Conservation (phyloP, 2,888 invertebrate genomes). For the Chrysolina haemoptera region DNA sequence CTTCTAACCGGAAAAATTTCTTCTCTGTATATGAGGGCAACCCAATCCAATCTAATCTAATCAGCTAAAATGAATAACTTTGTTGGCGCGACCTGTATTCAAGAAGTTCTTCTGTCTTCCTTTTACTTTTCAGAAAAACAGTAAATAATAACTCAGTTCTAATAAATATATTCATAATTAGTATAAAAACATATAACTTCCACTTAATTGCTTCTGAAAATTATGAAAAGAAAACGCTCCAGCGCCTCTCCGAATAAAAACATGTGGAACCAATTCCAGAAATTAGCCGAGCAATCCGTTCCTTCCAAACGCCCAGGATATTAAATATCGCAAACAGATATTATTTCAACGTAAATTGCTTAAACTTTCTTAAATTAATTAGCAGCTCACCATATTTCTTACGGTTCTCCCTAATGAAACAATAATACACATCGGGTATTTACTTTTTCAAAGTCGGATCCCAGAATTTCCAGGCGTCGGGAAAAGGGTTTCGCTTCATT, state of each 20-base stretch:
- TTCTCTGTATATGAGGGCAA: too few relatives aligned
- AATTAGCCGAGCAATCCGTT: slow-evolving; percentile 53
- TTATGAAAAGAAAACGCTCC: slow-evolving; percentile 5
- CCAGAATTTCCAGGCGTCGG: slow-evolving; percentile 45
- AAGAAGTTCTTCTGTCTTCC: too few relatives aligned
- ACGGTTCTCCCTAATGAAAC: slow-evolving; percentile 66
- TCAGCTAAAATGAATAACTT: too few relatives aligned
- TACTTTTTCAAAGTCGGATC: slow-evolving; percentile 53
- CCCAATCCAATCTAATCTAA: too few relatives aligned
- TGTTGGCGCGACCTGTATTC: too few relatives aligned
- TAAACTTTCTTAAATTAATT: slow-evolving; percentile 65
- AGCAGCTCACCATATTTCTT: slow-evolving; percentile 67
- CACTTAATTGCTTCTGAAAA: neutral
- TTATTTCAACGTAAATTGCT: slow-evolving; percentile 59
- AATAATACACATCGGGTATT: slow-evolving; percentile 67
- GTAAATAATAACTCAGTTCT: too few relatives aligned
- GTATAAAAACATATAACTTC: neutral
- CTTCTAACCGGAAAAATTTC: too few relatives aligned
- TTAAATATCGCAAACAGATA: slow-evolving; percentile 61
- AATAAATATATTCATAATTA: too few relatives aligned
- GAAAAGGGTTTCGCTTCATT: slow-evolving; percentile 65
- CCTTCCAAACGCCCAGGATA: slow-evolving; percentile 51
- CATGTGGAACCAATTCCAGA: slow-evolving; percentile 55
- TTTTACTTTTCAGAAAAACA: too few relatives aligned
- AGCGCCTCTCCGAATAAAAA: slow-evolving; percentile 47